These are phyloP conservation scores for Gallinago nigripennis DNA, from an alignment of 2,797 vertebrate genomes.

Conservation along the genomic window DNA sequence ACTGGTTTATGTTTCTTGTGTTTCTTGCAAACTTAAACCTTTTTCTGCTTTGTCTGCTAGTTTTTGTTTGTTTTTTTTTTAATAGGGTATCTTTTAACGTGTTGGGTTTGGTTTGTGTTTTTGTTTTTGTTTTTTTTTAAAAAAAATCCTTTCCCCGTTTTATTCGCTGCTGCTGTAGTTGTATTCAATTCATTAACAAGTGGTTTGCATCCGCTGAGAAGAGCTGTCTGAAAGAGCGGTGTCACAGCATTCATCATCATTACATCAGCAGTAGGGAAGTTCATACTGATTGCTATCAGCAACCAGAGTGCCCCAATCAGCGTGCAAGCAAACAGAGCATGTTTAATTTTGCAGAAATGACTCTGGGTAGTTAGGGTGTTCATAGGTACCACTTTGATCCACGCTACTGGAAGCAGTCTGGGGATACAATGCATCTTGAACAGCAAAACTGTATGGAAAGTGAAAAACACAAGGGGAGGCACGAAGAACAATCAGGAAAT, in stretches of 20 bases:
- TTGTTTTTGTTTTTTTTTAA: not conserved
- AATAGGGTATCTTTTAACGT: not conserved
- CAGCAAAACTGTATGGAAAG: slow-evolving; percentile 64
- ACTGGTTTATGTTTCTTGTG: not conserved
- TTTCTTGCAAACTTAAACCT: not conserved
- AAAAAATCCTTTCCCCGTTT: slow-evolving; percentile 33
- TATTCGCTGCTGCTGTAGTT: slow-evolving; percentile 74
- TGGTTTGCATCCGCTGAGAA: slow-evolving; percentile 73
- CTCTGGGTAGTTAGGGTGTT: slow-evolving; percentile 56
- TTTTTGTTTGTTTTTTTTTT: not conserved
- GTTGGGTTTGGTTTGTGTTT: not conserved
- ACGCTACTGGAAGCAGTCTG: slow-evolving; percentile 47
- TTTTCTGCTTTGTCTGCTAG: not conserved
- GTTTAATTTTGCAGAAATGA: slow-evolving; percentile 71
- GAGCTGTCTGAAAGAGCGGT: slow-evolving; percentile 81
- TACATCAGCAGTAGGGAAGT: slow-evolving; percentile 92
- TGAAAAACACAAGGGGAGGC: slow-evolving; percentile 58
- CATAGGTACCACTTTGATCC: slow-evolving; percentile 55
- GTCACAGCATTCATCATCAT: slow-evolving; percentile 91
- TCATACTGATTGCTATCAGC: slow-evolving; percentile 87
- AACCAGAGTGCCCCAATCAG: slow-evolving; percentile 71
- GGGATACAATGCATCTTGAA: slow-evolving; percentile 76
- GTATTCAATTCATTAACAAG: slow-evolving; percentile 86
- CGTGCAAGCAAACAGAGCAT: slow-evolving; percentile 78
- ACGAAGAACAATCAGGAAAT: slow-evolving; percentile 56